Evolutionary conservation across 2,113 vertebrate species (phyloP), one percentile per base, ranked within the genome.

Genomic region (Pagrus major): DNA sequence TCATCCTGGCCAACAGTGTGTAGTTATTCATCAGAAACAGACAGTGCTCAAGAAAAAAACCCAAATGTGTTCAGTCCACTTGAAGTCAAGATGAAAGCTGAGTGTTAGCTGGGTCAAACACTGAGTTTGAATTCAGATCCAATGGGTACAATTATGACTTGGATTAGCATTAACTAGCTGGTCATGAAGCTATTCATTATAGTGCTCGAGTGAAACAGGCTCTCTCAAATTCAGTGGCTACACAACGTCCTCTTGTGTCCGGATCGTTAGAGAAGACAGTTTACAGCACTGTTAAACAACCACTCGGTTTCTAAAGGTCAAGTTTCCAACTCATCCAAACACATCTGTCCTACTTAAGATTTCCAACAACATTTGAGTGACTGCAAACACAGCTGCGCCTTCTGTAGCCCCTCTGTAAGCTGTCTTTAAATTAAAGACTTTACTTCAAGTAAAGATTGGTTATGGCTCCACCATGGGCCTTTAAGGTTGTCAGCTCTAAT

Each of bases 261-360:
- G 12, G 21, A 59, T 31, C 18, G 37, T 68, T 20, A 15, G 20
- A 44, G 12, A 23, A 25, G 23, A 21, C 18, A 31, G 47, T 63
- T 81, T 65, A 71, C 3, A 2, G 18, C n/a, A 33, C 9, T 35
- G 51, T 59, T 64, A 73, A 75, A 81, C 54, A 74, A 35, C 44
- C 6, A 21, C 23, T 25, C 20, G 21, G n/a, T 47, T 55, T 52
- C 55, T 59, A 1, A 72, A 58, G 35, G 41, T 46, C 59, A 58
- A 5, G 9, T 46, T 44, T 81, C 4, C 47, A 61, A 27, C 39
- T 68, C 16, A 41, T n/a, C 4, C 5, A 51, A 72, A 59, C 52
- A 75, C 31, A 52, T 29, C 42, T 31, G 16, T 21, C 12, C 25
- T 15, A 29, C n/a, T 47, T 39, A 4, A 47, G 25, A 42, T 35